Conservation (phyloP, 1,140 invertebrate genomes). For the Pinna nobilis region DNA sequence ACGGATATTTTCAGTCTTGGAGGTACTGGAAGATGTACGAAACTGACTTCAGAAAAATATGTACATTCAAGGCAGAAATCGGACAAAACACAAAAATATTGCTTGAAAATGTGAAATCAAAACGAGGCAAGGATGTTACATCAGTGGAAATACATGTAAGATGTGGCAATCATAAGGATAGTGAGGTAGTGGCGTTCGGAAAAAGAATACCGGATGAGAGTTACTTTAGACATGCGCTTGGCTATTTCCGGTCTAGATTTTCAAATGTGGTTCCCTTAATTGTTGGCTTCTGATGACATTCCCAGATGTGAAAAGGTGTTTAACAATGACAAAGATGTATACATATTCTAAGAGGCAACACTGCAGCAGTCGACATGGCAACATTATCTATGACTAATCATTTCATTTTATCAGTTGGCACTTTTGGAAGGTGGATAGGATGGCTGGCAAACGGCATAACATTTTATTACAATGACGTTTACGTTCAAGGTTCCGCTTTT, state of each 20-base stretch:
- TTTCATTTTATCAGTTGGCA: conserved; percentile 63
- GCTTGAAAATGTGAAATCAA: not conserved
- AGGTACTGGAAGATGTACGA: conserved; percentile 38
- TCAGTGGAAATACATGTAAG: conserved; percentile 54
- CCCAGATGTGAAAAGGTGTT: conserved; percentile 37
- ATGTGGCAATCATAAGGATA: conserved; percentile 37
- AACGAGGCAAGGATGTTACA: not conserved
- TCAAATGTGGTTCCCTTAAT: conserved; percentile 40
- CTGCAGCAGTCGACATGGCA: conserved; percentile 55
- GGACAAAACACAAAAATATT: conserved; percentile 5
- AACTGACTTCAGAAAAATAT: conserved; percentile 20
- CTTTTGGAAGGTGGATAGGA: conserved; percentile 65
- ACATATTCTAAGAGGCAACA: conserved; percentile 23
- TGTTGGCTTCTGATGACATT: conserved; percentile 40
- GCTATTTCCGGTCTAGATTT: conserved; percentile 38
- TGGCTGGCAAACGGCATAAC: conserved; percentile 60
- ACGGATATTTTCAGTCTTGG: conserved; percentile 43
- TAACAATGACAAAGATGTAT: conserved; percentile 6
- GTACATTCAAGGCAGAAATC: conserved; percentile 14
- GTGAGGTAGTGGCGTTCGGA: conserved; percentile 23
- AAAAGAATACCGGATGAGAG: conserved; percentile 36
- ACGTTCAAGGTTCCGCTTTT: conserved; percentile 29
- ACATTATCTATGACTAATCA: conserved; percentile 57
- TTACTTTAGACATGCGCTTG: conserved; percentile 45
- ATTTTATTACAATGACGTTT: conserved; percentile 57